Evolutionary conservation across 2,113 vertebrate species (phyloP).

Genomic region (Podiceps cristatus): DNA sequence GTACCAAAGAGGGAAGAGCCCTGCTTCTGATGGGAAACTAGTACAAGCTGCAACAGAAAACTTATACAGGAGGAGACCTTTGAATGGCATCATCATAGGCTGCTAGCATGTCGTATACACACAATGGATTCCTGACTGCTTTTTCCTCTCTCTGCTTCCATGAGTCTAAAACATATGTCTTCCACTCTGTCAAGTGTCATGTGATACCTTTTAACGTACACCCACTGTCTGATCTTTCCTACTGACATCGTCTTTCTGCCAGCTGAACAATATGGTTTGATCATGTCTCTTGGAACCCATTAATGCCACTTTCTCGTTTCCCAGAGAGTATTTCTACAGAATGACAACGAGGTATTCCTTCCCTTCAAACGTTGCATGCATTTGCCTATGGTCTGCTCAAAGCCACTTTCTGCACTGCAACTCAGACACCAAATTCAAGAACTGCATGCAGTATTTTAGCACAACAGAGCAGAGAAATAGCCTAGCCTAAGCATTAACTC

Average conservation of each 20-base stretch:
- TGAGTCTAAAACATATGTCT: slow-evolving; percentile 1
- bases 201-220: background rate
- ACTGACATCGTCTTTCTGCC: slow-evolving; percentile 23
- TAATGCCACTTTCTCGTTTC: background rate
- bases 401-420: background rate
- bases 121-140: background rate
- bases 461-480: background rate
- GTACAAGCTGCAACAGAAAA: background rate
- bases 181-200: background rate
- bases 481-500: background rate
- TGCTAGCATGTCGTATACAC: background rate
- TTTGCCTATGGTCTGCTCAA: background rate
- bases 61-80: background rate
- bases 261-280: slow-evolving; percentile 16
- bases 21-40: background rate
- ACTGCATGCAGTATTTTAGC: background rate
- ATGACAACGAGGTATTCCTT: background rate
- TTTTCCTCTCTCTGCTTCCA: background rate
- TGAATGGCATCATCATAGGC: background rate
- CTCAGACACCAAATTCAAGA: background rate
- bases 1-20: background rate
- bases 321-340: background rate
- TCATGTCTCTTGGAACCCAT: background rate
- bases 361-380: background rate
- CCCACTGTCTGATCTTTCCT: background rate